Conservation (phyloP, 2,888 invertebrate genomes). For the Noctua pronuba region DNA sequence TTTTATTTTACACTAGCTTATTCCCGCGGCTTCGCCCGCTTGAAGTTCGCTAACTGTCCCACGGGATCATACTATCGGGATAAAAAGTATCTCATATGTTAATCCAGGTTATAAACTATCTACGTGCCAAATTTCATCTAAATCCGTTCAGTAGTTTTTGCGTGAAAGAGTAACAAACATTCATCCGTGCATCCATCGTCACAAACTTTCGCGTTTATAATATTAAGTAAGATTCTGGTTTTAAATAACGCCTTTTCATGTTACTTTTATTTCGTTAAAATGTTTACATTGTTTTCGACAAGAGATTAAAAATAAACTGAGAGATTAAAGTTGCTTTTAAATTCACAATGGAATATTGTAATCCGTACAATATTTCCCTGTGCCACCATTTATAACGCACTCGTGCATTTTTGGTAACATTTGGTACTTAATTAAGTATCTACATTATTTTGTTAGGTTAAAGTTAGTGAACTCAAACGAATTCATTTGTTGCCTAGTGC, state of each 20-base stretch:
- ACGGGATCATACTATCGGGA: too few species aligned
- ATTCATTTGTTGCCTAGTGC: constrained; percentile 53
- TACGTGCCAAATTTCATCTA: too few species aligned
- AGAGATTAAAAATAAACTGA: not conserved
- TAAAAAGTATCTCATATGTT: too few species aligned
- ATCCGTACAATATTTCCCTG: not conserved
- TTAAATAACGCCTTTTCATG: not conserved
- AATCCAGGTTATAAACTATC: too few species aligned
- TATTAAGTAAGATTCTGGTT: not conserved
- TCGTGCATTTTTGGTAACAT: not conserved
- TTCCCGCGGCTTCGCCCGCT: too few species aligned
- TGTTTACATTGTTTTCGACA: not conserved
- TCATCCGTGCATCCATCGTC: too few species aligned
- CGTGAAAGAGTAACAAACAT: too few species aligned
- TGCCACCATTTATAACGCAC: not conserved
- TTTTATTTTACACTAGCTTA: not conserved
- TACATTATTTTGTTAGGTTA: constrained; percentile 22
- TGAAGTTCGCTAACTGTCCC: too few species aligned
- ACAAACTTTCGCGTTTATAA: too few species aligned
- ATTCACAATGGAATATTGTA: not conserved
- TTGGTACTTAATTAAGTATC: not conserved
- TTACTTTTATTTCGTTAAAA: not conserved
- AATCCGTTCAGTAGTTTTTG: too few species aligned
- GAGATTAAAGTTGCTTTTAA: not conserved
- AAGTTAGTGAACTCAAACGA: constrained; percentile 52